A percentile compares a stretch with the other conserved stretches of the same genome.
These are phyloP conservation scores for Epicampocera succincta DNA, from an alignment of 2,888 invertebrate species.

Conservation along the genomic window DNA sequence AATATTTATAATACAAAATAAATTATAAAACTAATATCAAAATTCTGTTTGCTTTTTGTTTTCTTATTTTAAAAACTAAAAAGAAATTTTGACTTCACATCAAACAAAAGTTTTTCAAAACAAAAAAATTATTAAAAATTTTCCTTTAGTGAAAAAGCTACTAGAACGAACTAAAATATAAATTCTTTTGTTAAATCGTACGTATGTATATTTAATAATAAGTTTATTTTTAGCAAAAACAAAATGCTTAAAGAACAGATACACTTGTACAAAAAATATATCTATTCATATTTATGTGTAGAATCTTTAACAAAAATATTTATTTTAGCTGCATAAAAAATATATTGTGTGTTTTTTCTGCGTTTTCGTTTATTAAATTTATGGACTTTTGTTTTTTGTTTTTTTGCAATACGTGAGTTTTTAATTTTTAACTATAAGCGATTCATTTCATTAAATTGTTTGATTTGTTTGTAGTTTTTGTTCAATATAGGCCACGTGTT, in stretches of 20 bases:
- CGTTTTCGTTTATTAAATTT: slow-evolving; percentile 24
- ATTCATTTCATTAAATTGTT: slow-evolving; percentile 48
- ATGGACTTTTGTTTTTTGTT: slow-evolving; percentile 47
- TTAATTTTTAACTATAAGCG: slow-evolving; percentile 55
- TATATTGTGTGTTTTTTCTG: slow-evolving; percentile 17
- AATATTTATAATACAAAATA: slow-evolving; percentile 69
- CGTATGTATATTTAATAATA: slow-evolving; percentile 31
- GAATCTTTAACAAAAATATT: slow-evolving; percentile 46
- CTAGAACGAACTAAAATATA: slow-evolving; percentile 24
- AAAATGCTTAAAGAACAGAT: slow-evolving; percentile 40
- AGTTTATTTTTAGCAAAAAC: slow-evolving; percentile 51
- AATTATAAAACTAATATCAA: slow-evolving; percentile 69
- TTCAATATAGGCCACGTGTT: slow-evolving; percentile 66
- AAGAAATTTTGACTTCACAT: slow-evolving; percentile 14
- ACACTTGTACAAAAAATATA: slow-evolving; percentile 43
- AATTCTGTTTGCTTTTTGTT: slow-evolving; percentile 48
- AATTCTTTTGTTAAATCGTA: slow-evolving; percentile 34
- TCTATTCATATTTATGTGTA: slow-evolving; percentile 27
- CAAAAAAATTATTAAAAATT: background rate
- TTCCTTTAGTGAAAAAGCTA: slow-evolving; percentile 23
- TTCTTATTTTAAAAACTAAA: slow-evolving; percentile 13
- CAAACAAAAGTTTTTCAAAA: background rate
- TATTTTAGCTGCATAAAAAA: slow-evolving; percentile 47
- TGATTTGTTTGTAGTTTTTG: slow-evolving; percentile 38
- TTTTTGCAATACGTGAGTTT: slow-evolving; percentile 16